Base-by-base conservation (phyloP, 2,113 vertebrate species). In the Thunnus thynnus region DNA sequence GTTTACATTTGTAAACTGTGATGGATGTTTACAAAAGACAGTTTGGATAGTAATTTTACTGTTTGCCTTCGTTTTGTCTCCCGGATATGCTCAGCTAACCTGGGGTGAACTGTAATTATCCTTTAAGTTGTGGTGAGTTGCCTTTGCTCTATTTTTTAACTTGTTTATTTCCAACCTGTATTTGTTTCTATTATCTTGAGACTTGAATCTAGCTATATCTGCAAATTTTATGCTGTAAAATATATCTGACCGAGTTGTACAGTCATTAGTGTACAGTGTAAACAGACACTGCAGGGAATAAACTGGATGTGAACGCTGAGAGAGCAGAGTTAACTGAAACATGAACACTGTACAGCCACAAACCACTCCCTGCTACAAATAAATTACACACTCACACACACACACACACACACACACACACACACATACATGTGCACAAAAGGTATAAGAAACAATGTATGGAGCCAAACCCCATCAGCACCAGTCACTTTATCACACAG, bases 401-500 rank as follows among this genome's bases (percentile, higher is more conserved):
- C 61, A 76, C 18, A 36, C 61, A 11, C 68, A 47, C 79, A 50
- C 51, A 74, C 70, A 67, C 18, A 54, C 32, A 50, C n/a, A 47
- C 79, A 50, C 51, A 74, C 70, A 67, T 20, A 54, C 32, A 50
- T 16, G 4, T 14, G 4, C 25, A 66, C 52, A 71, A 78, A 80
- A 74, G 69, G 79, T 70, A 60, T 67, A 55, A 75, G 82, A 86
- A 85, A 82, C 88, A 89, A 85, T 84, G 76, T 78, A 74, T 83
- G 85, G 78, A 74, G 73, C 80, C 71, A 76, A 85, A 91, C 70
- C 74, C 86, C 77, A 66, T 90, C 82, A 86, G 80, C 78, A 78
- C 73, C 72, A 83, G 80, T 75, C 67, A 2, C 89, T 88, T 89
- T 86, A 89, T 92, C 89, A 88, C 84, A 80, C 62, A 65, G 72